Conservation (phyloP, 2,888 invertebrate species). For the Ophonus ardosiacus region DNA sequence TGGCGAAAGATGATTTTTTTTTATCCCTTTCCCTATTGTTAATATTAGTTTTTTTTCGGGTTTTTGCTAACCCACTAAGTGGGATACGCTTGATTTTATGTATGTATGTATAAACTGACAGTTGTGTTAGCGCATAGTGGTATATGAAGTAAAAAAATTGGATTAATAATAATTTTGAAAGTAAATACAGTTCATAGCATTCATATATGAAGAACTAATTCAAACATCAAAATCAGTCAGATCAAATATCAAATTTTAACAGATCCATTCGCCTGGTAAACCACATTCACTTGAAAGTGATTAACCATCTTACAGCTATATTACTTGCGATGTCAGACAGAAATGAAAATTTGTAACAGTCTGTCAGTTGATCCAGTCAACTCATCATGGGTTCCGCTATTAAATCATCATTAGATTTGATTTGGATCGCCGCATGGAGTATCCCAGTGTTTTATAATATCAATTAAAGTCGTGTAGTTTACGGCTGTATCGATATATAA, state of each 20-base stretch:
- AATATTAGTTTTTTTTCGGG: too few relatives aligned
- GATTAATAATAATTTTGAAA: too few relatives aligned
- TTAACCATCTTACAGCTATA: slow-evolving; percentile 24
- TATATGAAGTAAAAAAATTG: too few relatives aligned
- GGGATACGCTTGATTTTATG: too few relatives aligned
- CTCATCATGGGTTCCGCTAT: slow-evolving; percentile 36
- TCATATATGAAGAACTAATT: neutral
- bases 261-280: neutral
- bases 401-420: slow-evolving; percentile 42
- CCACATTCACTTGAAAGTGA: neutral
- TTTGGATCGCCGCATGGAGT: slow-evolving; percentile 38
- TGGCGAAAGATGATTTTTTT: too few relatives aligned
- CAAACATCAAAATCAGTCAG: neutral
- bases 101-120: too few relatives aligned
- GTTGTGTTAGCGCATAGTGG: too few relatives aligned
- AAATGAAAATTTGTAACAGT: slow-evolving; percentile 32
- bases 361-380: neutral
- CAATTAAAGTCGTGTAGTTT: slow-evolving; percentile 24
- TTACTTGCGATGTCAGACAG: slow-evolving; percentile 17
- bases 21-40: too few relatives aligned
- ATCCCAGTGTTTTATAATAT: slow-evolving; percentile 33
- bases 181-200: neutral
- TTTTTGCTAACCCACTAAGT: too few relatives aligned
- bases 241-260: neutral
- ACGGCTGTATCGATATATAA: slow-evolving; percentile 24